phyloP scores from a whole-genome alignment of 2,888 invertebrate genomes.

The Standfussiana lucernea region DNA sequence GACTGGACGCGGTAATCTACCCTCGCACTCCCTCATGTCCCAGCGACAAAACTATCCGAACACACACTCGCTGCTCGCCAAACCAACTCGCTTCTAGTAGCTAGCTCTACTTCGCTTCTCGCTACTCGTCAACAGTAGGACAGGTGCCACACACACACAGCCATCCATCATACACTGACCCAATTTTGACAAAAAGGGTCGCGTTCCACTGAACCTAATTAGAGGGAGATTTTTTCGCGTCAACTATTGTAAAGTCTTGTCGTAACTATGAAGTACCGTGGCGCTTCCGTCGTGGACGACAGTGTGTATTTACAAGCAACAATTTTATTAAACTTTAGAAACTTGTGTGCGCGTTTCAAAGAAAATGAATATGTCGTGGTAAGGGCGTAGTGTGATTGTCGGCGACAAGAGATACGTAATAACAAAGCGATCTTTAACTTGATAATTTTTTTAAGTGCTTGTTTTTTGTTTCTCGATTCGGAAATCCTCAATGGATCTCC shows the following conservation, averaged over 20 bases:
- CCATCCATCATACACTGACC: slow-evolving; percentile 53
- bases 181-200: slow-evolving; percentile 60
- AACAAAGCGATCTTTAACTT: neutral
- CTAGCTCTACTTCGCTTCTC: neutral
- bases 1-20: neutral
- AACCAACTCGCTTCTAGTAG: neutral
- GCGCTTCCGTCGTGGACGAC: slow-evolving; percentile 59
- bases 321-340: slow-evolving; percentile 75
- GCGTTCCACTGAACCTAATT: slow-evolving; percentile 58
- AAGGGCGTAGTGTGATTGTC: slow-evolving; percentile 20
- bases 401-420: neutral
- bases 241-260: slow-evolving; percentile 14
- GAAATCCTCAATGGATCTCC: too few species aligned
- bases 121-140: neutral
- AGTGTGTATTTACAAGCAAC: slow-evolving; percentile 66
- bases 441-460: neutral
- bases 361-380: slow-evolving; percentile 70
- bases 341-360: slow-evolving; percentile 66
- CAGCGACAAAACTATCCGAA: neutral
- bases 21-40: neutral
- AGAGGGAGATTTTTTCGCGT: slow-evolving; percentile 57
- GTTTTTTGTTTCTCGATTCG: too few species aligned
- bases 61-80: neutral
- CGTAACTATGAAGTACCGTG: slow-evolving; percentile 13
- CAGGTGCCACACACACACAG: slow-evolving; percentile 7